A percentile compares a stretch with the other conserved stretches of the same genome.
Conservation (phyloP, 2,888 invertebrate species). For the Saturnia japonica region DNA sequence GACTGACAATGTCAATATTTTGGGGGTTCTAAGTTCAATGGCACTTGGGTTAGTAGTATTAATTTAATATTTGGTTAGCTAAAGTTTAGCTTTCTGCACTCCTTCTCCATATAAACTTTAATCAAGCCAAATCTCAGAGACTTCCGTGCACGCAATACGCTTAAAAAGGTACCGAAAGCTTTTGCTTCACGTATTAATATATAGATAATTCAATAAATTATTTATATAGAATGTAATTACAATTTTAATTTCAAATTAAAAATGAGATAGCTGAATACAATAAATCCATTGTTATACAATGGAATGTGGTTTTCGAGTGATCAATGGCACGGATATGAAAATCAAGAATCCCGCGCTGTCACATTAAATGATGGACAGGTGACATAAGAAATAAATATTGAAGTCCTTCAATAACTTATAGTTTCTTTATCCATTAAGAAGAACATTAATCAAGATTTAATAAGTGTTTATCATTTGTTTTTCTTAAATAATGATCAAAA, state of each 20-base stretch:
- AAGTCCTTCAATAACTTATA: background rate
- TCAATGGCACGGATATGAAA: background rate
- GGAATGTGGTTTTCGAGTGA: background rate
- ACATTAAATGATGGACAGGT: constrained; percentile 3
- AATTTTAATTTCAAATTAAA: background rate
- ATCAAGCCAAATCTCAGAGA: no score
- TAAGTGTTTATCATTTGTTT: background rate
- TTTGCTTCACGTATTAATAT: background rate
- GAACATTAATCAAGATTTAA: background rate
- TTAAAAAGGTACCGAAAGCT: no score
- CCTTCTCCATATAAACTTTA: no score
- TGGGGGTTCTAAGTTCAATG: no score
- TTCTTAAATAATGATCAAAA: background rate
- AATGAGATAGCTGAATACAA: background rate
- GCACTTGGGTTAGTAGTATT: no score
- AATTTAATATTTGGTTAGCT: no score
- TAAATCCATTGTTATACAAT: background rate
- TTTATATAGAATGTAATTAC: background rate
- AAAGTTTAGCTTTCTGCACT: no score
- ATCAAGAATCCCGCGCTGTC: background rate
- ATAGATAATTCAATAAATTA: background rate
- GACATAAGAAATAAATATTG: background rate
- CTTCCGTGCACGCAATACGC: no score
- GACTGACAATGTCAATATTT: no score
- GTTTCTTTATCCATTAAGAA: background rate